These are phyloP conservation scores for Laticauda colubrina DNA, from an alignment of 2,113 vertebrate species.

Conservation along the genomic window DNA sequence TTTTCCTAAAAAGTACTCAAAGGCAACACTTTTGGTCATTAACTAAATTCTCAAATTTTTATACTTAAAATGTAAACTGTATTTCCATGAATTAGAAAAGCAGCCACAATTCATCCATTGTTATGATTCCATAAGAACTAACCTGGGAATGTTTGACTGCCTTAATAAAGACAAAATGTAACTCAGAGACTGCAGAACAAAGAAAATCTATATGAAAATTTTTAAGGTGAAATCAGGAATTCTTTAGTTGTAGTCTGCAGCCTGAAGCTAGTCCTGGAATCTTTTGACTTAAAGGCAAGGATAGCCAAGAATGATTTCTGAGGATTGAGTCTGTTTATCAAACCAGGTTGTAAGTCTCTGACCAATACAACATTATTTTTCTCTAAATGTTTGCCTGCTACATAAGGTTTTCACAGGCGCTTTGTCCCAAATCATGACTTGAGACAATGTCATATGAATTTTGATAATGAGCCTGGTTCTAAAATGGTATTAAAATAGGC, in stretches of 20 bases:
- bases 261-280: not conserved
- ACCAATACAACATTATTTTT: not conserved
- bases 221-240: not conserved
- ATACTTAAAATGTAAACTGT: not conserved
- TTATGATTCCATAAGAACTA: not conserved
- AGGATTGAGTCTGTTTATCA: not conserved
- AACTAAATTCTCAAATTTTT: not conserved
- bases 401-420: not conserved
- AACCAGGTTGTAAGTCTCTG: not conserved
- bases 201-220: not conserved
- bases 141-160: not conserved
- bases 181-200: not conserved
- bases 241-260: not conserved
- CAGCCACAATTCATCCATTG: not conserved
- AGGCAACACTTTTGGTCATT: conserved; percentile 10
- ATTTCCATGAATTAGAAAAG: not conserved
- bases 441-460: not conserved
- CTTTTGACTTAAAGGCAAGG: not conserved
- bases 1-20: not conserved
- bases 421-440: not conserved
- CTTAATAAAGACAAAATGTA: not conserved
- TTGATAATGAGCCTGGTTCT: not conserved
- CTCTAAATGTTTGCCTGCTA: not conserved
- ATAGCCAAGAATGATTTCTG: not conserved
- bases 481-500: not conserved